A percentile compares a stretch with the other conserved stretches of the same genome.
Conservation (phyloP, 2,797 vertebrate species). For the Tympanoctomys barrerae region DNA sequence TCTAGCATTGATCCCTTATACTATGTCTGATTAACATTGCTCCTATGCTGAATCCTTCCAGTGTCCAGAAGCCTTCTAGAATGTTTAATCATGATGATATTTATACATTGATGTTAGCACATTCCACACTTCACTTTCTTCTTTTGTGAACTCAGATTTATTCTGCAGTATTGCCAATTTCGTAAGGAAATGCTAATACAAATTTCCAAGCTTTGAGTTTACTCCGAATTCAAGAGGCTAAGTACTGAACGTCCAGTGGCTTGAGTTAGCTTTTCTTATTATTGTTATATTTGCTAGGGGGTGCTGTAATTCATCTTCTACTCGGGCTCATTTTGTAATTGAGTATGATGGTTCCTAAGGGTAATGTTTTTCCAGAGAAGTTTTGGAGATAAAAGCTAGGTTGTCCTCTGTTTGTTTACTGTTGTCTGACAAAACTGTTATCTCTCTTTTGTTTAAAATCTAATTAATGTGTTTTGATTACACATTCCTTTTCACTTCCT, state of each 20-base stretch:
- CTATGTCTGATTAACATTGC: not conserved
- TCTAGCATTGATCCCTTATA: not conserved
- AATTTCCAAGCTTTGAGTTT: not conserved
- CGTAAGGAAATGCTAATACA: not conserved
- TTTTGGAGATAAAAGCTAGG: not conserved
- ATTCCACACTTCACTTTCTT: not conserved
- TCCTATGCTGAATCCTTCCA: not conserved
- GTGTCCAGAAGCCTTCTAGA: not conserved
- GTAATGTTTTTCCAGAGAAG: not conserved
- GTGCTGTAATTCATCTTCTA: not conserved
- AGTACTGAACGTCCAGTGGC: not conserved
- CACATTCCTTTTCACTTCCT: constrained; percentile 50
- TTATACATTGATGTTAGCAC: not conserved
- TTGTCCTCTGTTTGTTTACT: constrained; percentile 44
- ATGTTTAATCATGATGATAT: not conserved
- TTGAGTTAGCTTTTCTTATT: not conserved
- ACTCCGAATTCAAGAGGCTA: not conserved
- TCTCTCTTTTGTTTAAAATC: constrained; percentile 70
- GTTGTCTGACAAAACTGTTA: constrained; percentile 29
- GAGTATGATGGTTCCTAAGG: not conserved
- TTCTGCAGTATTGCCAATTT: constrained; percentile 4
- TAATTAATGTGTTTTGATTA: constrained; percentile 58
- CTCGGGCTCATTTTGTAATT: not conserved
- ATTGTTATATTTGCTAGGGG: not conserved
- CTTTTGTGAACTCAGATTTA: constrained; percentile 22